These are phyloP conservation scores for Diplodus sargus DNA, from an alignment of 2,797 vertebrate genomes.

Conservation along the genomic window DNA sequence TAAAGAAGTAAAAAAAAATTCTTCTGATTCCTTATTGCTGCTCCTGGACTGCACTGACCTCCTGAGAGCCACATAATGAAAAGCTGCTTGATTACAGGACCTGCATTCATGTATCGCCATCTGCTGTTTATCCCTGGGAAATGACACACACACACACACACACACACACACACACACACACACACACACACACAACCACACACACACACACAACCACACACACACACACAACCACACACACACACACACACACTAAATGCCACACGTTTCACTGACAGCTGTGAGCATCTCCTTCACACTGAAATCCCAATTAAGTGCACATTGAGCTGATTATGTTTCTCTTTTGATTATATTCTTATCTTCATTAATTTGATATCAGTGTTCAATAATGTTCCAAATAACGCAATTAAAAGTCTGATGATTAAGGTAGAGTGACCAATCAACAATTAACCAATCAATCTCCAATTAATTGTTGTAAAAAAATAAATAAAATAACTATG, in stretches of 20 bases:
- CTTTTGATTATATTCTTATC: slow-evolving; percentile 16
- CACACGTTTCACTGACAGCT: slow-evolving; percentile 50
- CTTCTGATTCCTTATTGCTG: neutral
- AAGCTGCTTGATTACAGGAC: slow-evolving; percentile 32
- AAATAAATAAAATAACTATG: neutral
- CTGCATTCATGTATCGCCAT: slow-evolving; percentile 73
- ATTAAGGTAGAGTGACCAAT: neutral
- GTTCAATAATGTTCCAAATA: slow-evolving; percentile 10
- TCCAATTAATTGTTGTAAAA: neutral
- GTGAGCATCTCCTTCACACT: slow-evolving; percentile 42
- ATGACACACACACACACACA: slow-evolving; percentile 3
- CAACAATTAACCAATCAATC: neutral
- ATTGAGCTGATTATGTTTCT: slow-evolving; percentile 23
- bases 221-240: neutral
- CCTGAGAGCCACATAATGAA: neutral
- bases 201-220: slow-evolving; percentile 4
- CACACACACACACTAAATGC: slow-evolving; percentile 16
- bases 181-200: neutral
- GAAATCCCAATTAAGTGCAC: slow-evolving; percentile 44
- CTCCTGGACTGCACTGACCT: slow-evolving; percentile 11
- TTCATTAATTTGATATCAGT: slow-evolving; percentile 9
- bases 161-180: slow-evolving; percentile 1
- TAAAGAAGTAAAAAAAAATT: neutral
- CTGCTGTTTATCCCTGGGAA: slow-evolving; percentile 74
- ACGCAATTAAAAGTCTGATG: neutral